Base-by-base conservation (phyloP, 1,140 invertebrate species). In the Drosophila lacertosa region DNA sequence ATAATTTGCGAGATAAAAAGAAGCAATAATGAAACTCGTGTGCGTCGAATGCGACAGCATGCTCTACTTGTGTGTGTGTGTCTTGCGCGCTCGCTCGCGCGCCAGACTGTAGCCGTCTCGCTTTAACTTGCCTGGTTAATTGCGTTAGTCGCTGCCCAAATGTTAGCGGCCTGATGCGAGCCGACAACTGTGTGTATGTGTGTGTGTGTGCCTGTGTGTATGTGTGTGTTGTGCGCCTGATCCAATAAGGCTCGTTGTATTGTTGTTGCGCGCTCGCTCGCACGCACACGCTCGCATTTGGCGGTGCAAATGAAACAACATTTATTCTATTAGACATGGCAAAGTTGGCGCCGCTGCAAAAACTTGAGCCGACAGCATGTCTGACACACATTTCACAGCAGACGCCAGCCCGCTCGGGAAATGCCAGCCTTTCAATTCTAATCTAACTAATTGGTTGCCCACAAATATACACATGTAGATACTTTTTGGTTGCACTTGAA, bases 1-100 rank as follows among this genome's bases (percentile, higher is more conserved):
- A 83, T 90, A 90, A 90, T 90, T 90, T 77, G 77, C n/a, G n/a
- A n/a, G n/a, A n/a, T n/a, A 76, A 83, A 90, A 88, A n/a, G n/a
- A n/a, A n/a, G n/a, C n/a, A n/a, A 89, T 86, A 89, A 83, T 89
- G 86, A 77, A 86, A 68, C 65, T 78, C 48, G 42, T 24, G 55
- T 24, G 13, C 44, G 45, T 47, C 45, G 26, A 29, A 29, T 29
- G 26, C 26, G 26, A 29, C 26, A 29, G 26, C 26, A 29, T n/a
- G 26, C 26, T 29, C 26, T 5, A 29, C 26, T 9, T 62, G 44
- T 57, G 60, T 66, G 59, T 47, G 29, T 35, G 44, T 50, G 48
- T 7, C 6, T 7, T 29, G 26, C 26, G 26, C 26, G 6, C 62
- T 44, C 53, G 29, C 74, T 82, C 47, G 57, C 78, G 58, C 74